Conservation (phyloP, 2,888 invertebrate species). For the Mesochorus sp. region DNA sequence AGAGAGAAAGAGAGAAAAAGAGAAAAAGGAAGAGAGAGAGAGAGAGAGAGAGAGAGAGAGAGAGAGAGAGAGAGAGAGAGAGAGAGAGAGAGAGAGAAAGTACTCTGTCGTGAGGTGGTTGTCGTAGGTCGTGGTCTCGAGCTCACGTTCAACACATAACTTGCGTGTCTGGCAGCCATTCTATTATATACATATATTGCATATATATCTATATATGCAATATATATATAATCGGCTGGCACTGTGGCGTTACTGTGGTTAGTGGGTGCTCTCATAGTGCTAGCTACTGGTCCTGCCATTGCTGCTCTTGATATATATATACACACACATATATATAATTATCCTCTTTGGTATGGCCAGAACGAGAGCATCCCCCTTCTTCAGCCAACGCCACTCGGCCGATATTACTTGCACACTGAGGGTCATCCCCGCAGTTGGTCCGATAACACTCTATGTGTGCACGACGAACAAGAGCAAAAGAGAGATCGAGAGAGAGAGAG, state of each 20-base stretch:
- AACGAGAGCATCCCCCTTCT: slow-evolving; percentile 38
- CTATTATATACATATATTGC: slow-evolving; percentile 5
- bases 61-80: too few species aligned
- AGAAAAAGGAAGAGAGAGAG: too few species aligned
- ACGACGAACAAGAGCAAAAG: slow-evolving; percentile 47
- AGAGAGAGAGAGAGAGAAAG: slow-evolving; percentile 45
- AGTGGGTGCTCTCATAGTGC: slow-evolving; percentile 23
- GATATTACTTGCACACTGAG: slow-evolving; percentile 64
- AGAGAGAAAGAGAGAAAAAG: too few species aligned
- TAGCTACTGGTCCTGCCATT: slow-evolving; percentile 17
- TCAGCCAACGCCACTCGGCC: slow-evolving; percentile 53
- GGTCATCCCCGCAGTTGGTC: slow-evolving; percentile 60
- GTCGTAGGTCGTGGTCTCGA: slow-evolving; percentile 69
- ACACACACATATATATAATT: too few species aligned
- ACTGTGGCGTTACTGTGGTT: slow-evolving; percentile 27
- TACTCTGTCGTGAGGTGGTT: slow-evolving; percentile 57
- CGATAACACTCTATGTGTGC: slow-evolving; percentile 60
- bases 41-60: too few species aligned
- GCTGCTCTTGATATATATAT: slow-evolving; percentile 41
- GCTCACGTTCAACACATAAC: slow-evolving; percentile 74
- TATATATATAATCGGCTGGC: background rate
- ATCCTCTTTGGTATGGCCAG: slow-evolving; percentile 3
- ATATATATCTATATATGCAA: background rate
- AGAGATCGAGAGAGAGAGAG: too few species aligned
- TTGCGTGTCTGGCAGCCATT: slow-evolving; percentile 62